Conservation (phyloP, 2,888 invertebrate genomes). For the Archips xylosteana region DNA sequence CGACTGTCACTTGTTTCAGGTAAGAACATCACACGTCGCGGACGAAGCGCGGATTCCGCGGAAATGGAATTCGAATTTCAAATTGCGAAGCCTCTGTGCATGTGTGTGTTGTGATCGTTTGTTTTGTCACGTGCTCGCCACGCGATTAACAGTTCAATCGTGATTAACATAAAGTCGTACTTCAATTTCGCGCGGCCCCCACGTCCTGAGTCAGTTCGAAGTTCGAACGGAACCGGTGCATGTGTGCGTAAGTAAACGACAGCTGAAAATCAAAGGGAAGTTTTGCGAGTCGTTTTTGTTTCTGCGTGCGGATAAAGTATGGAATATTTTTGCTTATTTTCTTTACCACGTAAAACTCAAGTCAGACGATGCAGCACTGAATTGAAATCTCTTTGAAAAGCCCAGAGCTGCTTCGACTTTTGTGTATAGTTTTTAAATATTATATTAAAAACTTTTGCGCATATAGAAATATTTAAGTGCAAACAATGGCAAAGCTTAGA, state of each 20-base stretch:
- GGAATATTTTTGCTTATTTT: conserved; percentile 12
- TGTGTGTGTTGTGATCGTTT: conserved; percentile 66
- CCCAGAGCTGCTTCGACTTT: neutral
- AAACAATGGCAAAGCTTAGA: neutral
- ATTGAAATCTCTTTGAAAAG: neutral
- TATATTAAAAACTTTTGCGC: neutral
- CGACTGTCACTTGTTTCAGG: conserved; percentile 75
- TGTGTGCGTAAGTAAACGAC: conserved; percentile 65
- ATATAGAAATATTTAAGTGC: neutral
- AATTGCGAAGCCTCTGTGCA: conserved; percentile 57
- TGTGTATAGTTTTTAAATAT: neutral
- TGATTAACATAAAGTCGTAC: conserved; percentile 74
- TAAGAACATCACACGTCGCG: conserved; percentile 60
- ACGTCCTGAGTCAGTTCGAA: conserved; percentile 51
- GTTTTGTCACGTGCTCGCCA: conserved; percentile 68
- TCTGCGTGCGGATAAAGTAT: conserved; percentile 26
- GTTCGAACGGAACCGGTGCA: conserved; percentile 49
- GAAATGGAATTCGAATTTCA: conserved; percentile 66
- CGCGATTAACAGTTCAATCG: conserved; percentile 72
- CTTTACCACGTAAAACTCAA: neutral
- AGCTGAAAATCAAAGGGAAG: conserved; percentile 72
- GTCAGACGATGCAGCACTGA: neutral
- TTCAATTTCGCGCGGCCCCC: conserved; percentile 67
- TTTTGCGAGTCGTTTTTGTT: conserved; percentile 55
- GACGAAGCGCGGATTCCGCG: conserved; percentile 39